Percentiles rank a stretch among this genome's conserved stretches.
Conservation (phyloP, 2,888 invertebrate species). For the Macrophya annulata region DNA sequence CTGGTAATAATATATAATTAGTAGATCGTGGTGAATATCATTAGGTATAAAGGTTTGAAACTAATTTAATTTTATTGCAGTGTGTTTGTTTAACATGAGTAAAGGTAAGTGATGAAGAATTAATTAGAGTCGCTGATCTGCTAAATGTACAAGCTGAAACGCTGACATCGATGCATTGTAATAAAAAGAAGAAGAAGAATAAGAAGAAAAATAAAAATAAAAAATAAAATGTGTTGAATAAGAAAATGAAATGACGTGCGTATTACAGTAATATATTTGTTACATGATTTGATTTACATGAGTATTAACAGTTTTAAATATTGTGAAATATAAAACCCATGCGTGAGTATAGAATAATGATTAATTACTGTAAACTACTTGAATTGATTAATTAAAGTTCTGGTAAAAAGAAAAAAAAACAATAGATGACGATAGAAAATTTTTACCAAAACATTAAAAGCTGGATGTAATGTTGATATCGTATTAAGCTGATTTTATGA, state of each 20-base stretch:
- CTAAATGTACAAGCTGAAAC: slow-evolving; percentile 30
- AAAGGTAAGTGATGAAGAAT: slow-evolving; percentile 22
- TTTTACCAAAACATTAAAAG: background rate
- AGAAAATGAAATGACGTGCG: background rate
- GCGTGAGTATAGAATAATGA: slow-evolving; percentile 19
- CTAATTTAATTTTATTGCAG: slow-evolving; percentile 33
- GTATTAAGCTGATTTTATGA: slow-evolving; percentile 8
- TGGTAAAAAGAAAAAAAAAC: background rate
- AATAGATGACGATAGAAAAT: background rate
- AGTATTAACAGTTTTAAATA: background rate
- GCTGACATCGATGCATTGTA: slow-evolving; percentile 5
- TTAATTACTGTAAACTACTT: slow-evolving; percentile 8
- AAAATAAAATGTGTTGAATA: background rate
- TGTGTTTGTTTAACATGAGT: slow-evolving; percentile 19
- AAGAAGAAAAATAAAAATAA: slow-evolving; percentile 5
- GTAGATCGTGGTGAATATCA: slow-evolving; percentile 9
- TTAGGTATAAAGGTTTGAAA: background rate
- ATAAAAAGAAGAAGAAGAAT: background rate
- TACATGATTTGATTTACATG: background rate
- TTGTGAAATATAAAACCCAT: slow-evolving; percentile 16
- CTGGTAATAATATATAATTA: slow-evolving; percentile 62
- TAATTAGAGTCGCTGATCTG: background rate
- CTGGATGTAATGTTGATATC: background rate
- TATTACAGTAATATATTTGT: background rate
- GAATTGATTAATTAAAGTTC: background rate